Percentiles rank a stretch among this genome's conserved stretches.
Conservation (phyloP, 2,113 vertebrate genomes). For the Myiopsitta monachus region DNA sequence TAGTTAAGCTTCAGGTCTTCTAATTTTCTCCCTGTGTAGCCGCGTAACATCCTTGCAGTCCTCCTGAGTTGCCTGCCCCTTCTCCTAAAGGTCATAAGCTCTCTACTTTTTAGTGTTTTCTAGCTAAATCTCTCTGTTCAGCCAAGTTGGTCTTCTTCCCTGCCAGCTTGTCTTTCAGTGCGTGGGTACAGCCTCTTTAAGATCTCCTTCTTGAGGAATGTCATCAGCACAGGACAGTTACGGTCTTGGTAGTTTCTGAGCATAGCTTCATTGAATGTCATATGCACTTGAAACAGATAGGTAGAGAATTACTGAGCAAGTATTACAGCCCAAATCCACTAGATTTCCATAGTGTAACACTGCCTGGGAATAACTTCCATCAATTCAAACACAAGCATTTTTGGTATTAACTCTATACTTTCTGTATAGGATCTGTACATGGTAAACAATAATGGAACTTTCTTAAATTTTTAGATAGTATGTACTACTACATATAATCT, state of each 20-base stretch:
- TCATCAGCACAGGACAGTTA: not conserved
- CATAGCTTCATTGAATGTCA: not conserved
- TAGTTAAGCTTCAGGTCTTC: not conserved
- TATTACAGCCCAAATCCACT: not conserved
- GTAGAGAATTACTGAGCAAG: not conserved
- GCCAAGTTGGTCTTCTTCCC: not conserved
- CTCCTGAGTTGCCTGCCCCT: not conserved
- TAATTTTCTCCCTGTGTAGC: not conserved
- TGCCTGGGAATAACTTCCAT: not conserved
- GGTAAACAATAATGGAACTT: not conserved
- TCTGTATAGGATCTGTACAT: not conserved
- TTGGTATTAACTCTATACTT: not conserved
- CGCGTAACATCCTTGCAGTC: no score
- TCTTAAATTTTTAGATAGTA: not conserved
- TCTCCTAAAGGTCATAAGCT: not conserved
- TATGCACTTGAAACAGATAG: not conserved
- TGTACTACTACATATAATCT: not conserved
- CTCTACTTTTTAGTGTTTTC: not conserved
- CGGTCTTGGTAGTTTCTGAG: not conserved
- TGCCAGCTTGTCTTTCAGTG: not conserved
- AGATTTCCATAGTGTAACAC: not conserved
- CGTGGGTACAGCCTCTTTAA: not conserved
- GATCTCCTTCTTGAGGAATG: not conserved
- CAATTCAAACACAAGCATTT: not conserved
- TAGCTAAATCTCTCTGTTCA: not conserved